Percentiles rank a stretch among this genome's conserved stretches.
Conservation (phyloP, 2,113 vertebrate species). For the Carlito syrichta region DNA sequence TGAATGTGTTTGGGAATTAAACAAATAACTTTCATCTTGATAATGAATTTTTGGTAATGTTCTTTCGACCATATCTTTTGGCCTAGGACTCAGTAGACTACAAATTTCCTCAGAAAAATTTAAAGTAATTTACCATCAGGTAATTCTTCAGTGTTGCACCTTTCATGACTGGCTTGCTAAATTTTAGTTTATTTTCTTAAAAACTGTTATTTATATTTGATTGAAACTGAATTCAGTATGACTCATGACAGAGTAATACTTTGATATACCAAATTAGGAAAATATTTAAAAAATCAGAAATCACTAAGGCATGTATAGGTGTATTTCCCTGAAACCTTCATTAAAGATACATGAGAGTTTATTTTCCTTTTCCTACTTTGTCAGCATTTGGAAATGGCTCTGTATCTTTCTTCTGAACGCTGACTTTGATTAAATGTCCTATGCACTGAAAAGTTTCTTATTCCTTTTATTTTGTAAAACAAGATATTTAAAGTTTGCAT, state of each 20-base stretch:
- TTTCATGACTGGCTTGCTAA: neutral
- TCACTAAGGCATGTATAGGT: neutral
- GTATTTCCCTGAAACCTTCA: conserved; percentile 16
- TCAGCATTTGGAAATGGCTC: conserved; percentile 54
- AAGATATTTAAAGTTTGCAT: conserved; percentile 18
- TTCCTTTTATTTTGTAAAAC: conserved; percentile 11
- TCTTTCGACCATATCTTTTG: neutral
- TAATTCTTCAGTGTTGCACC: neutral
- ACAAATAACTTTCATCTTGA: neutral
- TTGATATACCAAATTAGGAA: conserved; percentile 30
- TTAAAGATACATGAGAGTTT: conserved; percentile 52
- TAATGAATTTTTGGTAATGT: neutral
- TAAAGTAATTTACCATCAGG: neutral
- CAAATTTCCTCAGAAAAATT: neutral
- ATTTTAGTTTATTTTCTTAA: neutral
- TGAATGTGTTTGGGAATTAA: neutral
- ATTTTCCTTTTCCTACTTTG: conserved; percentile 55
- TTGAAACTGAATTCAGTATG: neutral
- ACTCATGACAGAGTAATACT: neutral
- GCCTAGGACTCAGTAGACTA: neutral
- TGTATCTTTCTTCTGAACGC: conserved; percentile 21
- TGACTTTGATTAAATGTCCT: conserved; percentile 52
- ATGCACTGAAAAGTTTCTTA: neutral
- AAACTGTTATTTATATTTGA: neutral
- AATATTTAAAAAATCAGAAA: conserved; percentile 31